A percentile compares a stretch with the other conserved stretches of the same genome.
phyloP scores from a whole-genome alignment of 1,140 invertebrate species.

The Drosophila mauritiana region DNA sequence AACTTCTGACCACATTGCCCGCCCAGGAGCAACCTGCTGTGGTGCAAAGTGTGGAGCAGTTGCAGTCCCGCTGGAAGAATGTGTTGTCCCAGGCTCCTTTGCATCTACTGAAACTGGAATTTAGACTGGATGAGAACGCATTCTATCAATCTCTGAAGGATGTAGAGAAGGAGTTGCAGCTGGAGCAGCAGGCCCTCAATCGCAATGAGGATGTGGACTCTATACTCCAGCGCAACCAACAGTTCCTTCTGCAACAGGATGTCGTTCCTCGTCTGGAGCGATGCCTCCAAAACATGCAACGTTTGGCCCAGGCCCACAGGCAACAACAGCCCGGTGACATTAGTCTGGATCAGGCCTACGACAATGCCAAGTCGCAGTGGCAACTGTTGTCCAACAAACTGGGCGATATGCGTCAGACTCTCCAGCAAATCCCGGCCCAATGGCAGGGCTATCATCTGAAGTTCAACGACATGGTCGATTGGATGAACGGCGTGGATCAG shows the following conservation, averaged over 20 bases:
- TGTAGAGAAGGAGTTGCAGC: conserved; percentile 94
- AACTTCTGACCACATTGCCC: conserved; percentile 90
- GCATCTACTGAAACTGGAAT: conserved; percentile 95
- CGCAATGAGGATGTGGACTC: conserved; percentile 92
- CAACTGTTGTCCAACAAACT: conserved; percentile 89
- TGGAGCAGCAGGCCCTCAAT: conserved; percentile 93
- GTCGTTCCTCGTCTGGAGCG: conserved; percentile 89
- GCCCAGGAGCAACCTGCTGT: conserved; percentile 88
- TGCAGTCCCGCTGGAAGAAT: conserved; percentile 92
- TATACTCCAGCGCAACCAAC: conserved; percentile 91
- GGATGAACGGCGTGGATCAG: conserved; percentile 95
- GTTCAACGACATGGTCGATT: conserved; percentile 93
- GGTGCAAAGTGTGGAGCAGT: conserved; percentile 88
- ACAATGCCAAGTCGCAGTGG: conserved; percentile 90
- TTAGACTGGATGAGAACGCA: conserved; percentile 92
- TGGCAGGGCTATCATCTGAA: conserved; percentile 94
- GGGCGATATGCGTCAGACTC: conserved; percentile 89
- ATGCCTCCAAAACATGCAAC: conserved; percentile 91
- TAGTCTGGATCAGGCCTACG: conserved; percentile 87
- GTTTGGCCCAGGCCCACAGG: conserved; percentile 88
- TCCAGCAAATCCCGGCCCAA: conserved; percentile 94
- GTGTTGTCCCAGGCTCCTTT: conserved; percentile 91
- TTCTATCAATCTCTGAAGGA: conserved; percentile 94
- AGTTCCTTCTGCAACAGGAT: conserved; percentile 90
- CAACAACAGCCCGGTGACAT: conserved; percentile 88